Evolutionary conservation across 2,797 vertebrate species (phyloP).

Genomic region (Margarornis squamiger): DNA sequence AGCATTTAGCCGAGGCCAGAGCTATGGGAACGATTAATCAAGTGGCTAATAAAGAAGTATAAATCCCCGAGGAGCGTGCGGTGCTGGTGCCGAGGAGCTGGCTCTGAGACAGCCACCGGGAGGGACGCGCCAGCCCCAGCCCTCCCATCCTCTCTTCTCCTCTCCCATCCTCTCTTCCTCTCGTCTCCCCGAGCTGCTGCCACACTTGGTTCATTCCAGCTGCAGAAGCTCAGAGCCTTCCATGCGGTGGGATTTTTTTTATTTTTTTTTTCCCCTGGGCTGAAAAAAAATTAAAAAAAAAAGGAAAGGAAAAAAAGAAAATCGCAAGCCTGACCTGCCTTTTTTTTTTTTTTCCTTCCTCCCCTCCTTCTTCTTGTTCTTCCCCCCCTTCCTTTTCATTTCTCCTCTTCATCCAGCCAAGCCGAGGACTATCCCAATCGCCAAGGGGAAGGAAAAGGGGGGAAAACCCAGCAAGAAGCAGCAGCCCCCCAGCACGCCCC

Average conservation of each 20-base stretch:
- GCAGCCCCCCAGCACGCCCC: constrained; percentile 27
- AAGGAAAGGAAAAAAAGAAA: constrained; percentile 1
- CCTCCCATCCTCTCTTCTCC: neutral
- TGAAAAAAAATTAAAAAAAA: constrained; percentile 57
- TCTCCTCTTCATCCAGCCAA: constrained; percentile 39
- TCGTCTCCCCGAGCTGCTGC: constrained; percentile 79
- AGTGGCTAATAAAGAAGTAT: constrained; percentile 67
- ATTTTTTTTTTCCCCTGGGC: constrained; percentile 84
- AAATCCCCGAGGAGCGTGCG: constrained; percentile 62
- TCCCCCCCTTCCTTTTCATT: neutral
- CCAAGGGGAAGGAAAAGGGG: constrained; percentile 12
- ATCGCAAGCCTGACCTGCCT: constrained; percentile 69
- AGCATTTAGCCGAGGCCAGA: neutral
- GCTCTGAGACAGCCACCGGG: constrained; percentile 73
- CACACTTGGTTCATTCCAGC: constrained; percentile 99
- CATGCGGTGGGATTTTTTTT: constrained; percentile 90
- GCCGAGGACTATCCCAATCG: constrained; percentile 45
- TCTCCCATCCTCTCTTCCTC: constrained; percentile 59
- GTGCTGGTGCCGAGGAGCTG: constrained; percentile 72
- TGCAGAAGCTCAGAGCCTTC: constrained; percentile 91
- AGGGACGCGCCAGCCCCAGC: constrained; percentile 55
- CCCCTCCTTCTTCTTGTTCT: too few species aligned
- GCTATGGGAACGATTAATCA: constrained; percentile 73
- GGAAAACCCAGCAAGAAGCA: neutral
- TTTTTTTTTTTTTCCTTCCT: neutral